phyloP scores from a whole-genome alignment of 2,888 invertebrate species.

The Troilus luridus region DNA sequence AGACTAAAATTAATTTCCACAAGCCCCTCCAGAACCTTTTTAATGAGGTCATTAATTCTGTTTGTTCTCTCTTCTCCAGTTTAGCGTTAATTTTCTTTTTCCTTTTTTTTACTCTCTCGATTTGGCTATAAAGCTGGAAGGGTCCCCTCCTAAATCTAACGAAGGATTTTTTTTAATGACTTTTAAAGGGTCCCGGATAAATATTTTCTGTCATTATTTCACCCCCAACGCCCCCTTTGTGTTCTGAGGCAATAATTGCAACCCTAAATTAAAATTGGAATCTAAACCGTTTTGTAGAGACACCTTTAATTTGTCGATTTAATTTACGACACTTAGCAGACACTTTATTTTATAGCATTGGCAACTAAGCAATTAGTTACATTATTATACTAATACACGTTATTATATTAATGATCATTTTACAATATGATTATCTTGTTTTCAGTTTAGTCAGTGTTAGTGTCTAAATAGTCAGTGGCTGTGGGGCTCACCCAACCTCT shows the following conservation, averaged over 20 bases:
- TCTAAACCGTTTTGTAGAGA: conserved; percentile 42
- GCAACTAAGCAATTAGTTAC: neutral
- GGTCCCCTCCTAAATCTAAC: conserved; percentile 44
- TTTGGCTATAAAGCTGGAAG: neutral
- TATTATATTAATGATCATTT: no score
- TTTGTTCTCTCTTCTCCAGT: conserved; percentile 49
- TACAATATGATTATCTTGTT: no score
- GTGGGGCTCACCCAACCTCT: no score
- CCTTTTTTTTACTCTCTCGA: neutral
- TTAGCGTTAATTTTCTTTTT: conserved; percentile 35
- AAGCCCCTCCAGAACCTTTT: conserved; percentile 42
- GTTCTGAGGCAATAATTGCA: conserved; percentile 35
- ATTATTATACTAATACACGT: no score
- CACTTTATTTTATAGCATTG: neutral
- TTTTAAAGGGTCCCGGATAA: conserved; percentile 53
- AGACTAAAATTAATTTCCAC: conserved; percentile 7
- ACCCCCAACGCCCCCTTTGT: conserved; percentile 30
- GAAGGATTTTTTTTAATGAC: conserved; percentile 54
- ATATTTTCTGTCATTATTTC: conserved; percentile 56
- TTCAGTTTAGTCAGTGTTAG: no score
- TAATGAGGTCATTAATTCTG: conserved; percentile 57
- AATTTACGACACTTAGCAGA: neutral
- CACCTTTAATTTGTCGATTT: conserved; percentile 20
- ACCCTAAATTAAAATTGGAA: conserved; percentile 39
- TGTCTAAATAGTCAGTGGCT: no score